Base-by-base conservation (phyloP, 2,797 vertebrate species). In the Rhyacichthys aspro region DNA sequence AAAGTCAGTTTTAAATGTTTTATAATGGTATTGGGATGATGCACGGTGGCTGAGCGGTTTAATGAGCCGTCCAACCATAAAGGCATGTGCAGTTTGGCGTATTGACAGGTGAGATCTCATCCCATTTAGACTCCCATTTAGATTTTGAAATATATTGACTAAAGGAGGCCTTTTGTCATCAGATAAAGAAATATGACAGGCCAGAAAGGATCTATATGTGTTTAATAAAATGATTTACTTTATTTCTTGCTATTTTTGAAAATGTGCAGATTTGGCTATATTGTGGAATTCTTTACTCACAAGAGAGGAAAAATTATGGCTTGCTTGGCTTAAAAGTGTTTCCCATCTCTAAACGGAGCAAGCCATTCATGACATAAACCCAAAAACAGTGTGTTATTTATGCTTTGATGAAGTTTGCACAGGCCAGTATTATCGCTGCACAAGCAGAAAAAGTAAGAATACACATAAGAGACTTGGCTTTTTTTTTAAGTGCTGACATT, bases 401-500 rank as follows among this genome's bases (percentile, higher is more conserved):
- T 15, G 9, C 66, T 23, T 18, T 28, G 28, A 39, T 10, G 8
- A 66, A 50, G n/a, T 50, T 64, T 32, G 36, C 28, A 39, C 17
- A 48, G 12, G 18, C 61, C 16, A 12, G 50, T 57, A 10, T 16
- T 14, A 37, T 45, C 41, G 18, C 10, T 36, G 60, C 38, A 43
- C 34, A 38, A 50, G 56, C 62, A 52, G 28, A 7, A 1, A 11
- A 42, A 57, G 14, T 8, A 58, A 49, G 23, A 8, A 17, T 8
- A 55, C 28, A 16, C 39, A 53, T 47, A 59, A 44, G 15, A 59
- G 41, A 43, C 55, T 34, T 19, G 12, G 11, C n/a, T 14, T 4
- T 62, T 55, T 57, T 16, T 57, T 32, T 3, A 48, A 63, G 42
- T 42, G 43, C 23, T 23, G 18, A 63, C n/a, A 33, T 92, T 92